Evolutionary conservation across 2,797 vertebrate genomes (phyloP).

Genomic region (Helostoma temminkii): DNA sequence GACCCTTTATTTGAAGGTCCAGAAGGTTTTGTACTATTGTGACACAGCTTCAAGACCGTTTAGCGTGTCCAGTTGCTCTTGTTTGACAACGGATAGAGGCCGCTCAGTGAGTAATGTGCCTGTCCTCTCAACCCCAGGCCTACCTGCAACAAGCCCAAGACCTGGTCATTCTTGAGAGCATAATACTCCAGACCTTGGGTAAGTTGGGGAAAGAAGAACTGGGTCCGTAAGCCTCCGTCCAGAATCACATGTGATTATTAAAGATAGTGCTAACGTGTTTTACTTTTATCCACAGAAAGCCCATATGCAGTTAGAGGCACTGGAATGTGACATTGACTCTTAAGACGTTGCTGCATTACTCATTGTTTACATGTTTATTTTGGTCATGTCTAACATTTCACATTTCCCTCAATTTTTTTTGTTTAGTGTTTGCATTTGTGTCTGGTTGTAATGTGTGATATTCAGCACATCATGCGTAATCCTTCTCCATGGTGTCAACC

Average conservation of each 20-base stretch:
- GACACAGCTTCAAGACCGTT: conserved; percentile 7
- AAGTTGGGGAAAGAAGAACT: conserved; percentile 86
- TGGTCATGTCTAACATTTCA: conserved; percentile 40
- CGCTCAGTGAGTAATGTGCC: conserved; percentile 87
- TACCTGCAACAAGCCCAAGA: conserved; percentile 98
- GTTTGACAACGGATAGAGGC: conserved; percentile 59
- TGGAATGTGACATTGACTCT: conserved; percentile 35
- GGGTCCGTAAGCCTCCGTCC: conserved; percentile 77
- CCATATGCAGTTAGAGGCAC: conserved; percentile 34
- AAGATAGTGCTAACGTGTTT: conserved; percentile 71
- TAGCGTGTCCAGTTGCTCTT: conserved; percentile 46
- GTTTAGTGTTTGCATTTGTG: conserved; percentile 21
- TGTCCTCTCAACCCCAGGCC: conserved; percentile 93
- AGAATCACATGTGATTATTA: conserved; percentile 60
- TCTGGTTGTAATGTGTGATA: conserved; percentile 9
- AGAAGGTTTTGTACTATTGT: conserved; percentile 14
- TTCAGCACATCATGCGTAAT: not conserved
- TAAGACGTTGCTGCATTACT: conserved; percentile 11
- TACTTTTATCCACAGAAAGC: conserved; percentile 74
- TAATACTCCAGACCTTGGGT: conserved; percentile 98
- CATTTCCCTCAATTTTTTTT: conserved; percentile 21
- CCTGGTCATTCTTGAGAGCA: conserved; percentile 99
- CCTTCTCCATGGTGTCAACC: not conserved
- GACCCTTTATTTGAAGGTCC: not conserved
- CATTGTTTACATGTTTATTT: conserved; percentile 26